Conservation (phyloP, 2,797 vertebrate genomes). For the Enteromius viviparus region DNA sequence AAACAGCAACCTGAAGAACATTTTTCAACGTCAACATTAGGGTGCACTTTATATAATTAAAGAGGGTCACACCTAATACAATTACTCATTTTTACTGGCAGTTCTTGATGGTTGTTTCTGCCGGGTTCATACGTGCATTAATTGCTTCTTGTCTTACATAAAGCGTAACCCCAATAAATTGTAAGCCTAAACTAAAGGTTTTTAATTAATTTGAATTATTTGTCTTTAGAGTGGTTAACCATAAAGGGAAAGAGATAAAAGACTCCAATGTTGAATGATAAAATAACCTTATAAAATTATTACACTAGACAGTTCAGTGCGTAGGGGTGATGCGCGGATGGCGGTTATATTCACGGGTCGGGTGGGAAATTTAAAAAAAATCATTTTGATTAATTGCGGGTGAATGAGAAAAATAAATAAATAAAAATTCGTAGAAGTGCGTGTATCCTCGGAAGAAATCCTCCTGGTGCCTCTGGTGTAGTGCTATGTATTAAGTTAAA, state of each 20-base stretch:
- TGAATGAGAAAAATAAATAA: no score
- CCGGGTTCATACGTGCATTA: neutral
- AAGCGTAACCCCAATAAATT: conserved; percentile 31
- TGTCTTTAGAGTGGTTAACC: neutral
- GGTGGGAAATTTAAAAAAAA: no score
- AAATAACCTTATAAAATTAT: neutral
- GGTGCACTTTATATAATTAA: conserved; percentile 25
- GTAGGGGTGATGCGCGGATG: no score
- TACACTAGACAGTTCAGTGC: neutral
- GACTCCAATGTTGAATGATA: neutral
- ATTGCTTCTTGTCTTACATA: conserved; percentile 6
- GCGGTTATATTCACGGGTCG: no score
- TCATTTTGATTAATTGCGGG: no score
- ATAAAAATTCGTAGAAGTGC: no score
- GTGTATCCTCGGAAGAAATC: no score
- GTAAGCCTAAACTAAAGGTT: neutral
- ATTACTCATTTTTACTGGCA: conserved; percentile 18
- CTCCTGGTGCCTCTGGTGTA: no score
- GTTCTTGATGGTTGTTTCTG: conserved; percentile 10
- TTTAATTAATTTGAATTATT: neutral
- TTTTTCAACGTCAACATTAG: conserved; percentile 13
- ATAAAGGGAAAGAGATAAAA: neutral
- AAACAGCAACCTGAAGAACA: conserved; percentile 16
- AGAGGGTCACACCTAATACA: neutral
- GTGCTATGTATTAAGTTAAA: no score